Percentiles rank a stretch among this genome's conserved stretches.
Evolutionary conservation across 1,140 invertebrate species (phyloP).

Genomic region (Acyrthosiphon pisum): DNA sequence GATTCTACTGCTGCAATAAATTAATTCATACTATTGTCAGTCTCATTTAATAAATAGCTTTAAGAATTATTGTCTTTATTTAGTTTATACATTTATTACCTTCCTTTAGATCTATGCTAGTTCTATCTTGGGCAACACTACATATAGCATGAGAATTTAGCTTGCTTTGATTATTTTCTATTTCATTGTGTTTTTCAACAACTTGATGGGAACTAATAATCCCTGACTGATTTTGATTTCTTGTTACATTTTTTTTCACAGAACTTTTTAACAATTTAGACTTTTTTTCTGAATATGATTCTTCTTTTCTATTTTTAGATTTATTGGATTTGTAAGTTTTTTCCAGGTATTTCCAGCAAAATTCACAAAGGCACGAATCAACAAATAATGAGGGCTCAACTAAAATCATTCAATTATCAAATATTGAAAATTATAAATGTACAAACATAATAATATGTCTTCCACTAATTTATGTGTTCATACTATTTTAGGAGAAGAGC

Average conservation of each 20-base stretch:
- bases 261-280: not conserved
- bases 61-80: not conserved
- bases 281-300: not conserved
- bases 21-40: too few species aligned
- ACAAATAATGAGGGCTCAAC: not conserved
- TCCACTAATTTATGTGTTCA: too few species aligned
- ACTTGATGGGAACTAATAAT: not conserved
- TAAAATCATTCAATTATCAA: slow-evolving; percentile 13
- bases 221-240: not conserved
- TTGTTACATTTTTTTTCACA: not conserved
- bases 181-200: too few species aligned
- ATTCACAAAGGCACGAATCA: slow-evolving; percentile 33
- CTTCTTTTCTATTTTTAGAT: slow-evolving; percentile 8
- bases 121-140: not conserved
- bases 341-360: slow-evolving; percentile 37
- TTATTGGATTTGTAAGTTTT: not conserved
- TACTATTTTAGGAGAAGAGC: too few species aligned
- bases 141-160: not conserved
- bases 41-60: not conserved
- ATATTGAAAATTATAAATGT: too few species aligned
- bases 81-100: not conserved
- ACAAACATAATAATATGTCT: too few species aligned
- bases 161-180: not conserved
- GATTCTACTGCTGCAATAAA: too few species aligned
- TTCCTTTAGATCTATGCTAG: not conserved